These are phyloP conservation scores for Cataglyphis cursor DNA, from an alignment of 2,888 invertebrate species.

Conservation along the genomic window DNA sequence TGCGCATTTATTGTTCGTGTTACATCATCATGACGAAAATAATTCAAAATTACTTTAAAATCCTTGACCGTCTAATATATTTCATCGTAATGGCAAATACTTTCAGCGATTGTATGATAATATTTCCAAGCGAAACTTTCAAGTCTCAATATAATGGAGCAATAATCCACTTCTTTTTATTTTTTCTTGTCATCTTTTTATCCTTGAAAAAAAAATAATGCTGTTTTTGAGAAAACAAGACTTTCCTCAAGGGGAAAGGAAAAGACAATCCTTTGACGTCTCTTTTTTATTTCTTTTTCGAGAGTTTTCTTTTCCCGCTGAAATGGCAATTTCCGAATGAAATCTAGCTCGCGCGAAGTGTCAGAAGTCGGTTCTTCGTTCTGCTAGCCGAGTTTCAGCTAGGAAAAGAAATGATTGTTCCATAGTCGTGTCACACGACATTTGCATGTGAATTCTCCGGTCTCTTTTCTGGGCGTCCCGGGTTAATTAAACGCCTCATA, in stretches of 20 bases:
- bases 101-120: background rate
- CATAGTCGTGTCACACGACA: constrained; percentile 72
- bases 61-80: background rate
- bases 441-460: constrained; percentile 79
- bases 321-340: constrained; percentile 9
- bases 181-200: background rate
- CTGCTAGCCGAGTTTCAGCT: constrained; percentile 63
- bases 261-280: background rate
- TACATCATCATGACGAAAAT: constrained; percentile 20
- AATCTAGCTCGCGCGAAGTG: constrained; percentile 18
- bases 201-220: background rate
- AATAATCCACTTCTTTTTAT: background rate
- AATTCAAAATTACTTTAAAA: constrained; percentile 7
- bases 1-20: constrained; percentile 12
- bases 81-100: background rate
- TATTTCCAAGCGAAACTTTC: background rate
- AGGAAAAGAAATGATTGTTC: constrained; percentile 70
- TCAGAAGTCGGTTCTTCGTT: constrained; percentile 29
- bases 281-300: background rate
- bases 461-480: constrained; percentile 69
- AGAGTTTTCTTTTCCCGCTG: constrained; percentile 6
- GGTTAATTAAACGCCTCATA: constrained; percentile 83
- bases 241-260: background rate
- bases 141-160: background rate
- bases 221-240: background rate